These are phyloP conservation scores for Perodicticus potto DNA, from an alignment of 2,797 vertebrate genomes.

Conservation along the genomic window DNA sequence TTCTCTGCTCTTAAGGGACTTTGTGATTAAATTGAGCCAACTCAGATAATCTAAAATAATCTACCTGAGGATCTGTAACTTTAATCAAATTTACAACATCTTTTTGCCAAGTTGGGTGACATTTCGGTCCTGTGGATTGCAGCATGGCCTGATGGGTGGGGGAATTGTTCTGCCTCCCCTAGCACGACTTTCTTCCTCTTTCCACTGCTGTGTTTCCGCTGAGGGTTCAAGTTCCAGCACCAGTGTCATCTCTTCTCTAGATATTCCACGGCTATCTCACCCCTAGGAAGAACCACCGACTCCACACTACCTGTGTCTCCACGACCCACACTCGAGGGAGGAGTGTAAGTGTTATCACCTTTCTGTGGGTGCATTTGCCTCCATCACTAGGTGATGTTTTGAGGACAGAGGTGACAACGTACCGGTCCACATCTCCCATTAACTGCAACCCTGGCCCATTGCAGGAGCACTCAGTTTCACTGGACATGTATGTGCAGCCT, in stretches of 20 bases:
- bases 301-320: not conserved
- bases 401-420: not conserved
- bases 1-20: not conserved
- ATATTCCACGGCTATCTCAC: not conserved
- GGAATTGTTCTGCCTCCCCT: no score
- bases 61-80: not conserved
- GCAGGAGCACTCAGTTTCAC: not conserved
- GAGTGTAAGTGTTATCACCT: not conserved
- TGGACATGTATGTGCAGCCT: no score
- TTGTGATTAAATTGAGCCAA: not conserved
- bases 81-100: not conserved
- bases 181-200: not conserved
- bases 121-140: not conserved
- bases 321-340: not conserved
- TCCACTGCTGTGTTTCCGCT: fast-evolving
- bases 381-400: not conserved
- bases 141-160: not conserved
- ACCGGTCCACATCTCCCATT: not conserved
- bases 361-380: not conserved
- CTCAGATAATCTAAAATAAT: not conserved
- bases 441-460: not conserved
- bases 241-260: not conserved
- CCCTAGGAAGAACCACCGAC: not conserved
- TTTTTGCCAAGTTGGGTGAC: not conserved
- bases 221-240: not conserved